Evolutionary conservation across 1,140 invertebrate species (phyloP).

Genomic region (Calephelis nemesis): DNA sequence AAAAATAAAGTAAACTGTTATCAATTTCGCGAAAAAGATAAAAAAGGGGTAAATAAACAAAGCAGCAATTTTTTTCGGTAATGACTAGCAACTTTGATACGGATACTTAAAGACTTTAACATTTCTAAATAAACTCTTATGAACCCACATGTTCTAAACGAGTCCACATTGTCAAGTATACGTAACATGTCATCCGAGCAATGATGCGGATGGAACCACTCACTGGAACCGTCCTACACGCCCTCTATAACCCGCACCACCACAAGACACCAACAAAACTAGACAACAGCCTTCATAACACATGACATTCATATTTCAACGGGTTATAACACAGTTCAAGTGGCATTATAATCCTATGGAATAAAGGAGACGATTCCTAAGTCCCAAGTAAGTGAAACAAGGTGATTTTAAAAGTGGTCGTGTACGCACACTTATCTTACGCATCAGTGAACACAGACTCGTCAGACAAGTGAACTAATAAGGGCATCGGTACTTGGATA

Average conservation of each 20-base stretch:
- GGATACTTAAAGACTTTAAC: background rate
- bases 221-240: slow-evolving; percentile 45
- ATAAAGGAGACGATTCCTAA: slow-evolving; percentile 33
- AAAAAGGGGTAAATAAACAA: too few species aligned
- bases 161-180: slow-evolving; percentile 52
- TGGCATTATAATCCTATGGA: slow-evolving; percentile 39
- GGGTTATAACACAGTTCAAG: slow-evolving; percentile 36
- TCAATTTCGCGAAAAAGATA: too few species aligned
- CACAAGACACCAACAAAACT: slow-evolving; percentile 5
- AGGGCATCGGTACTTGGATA: slow-evolving; percentile 51
- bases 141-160: slow-evolving; percentile 35
- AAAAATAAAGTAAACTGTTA: too few species aligned
- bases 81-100: background rate
- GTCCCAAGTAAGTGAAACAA: background rate
- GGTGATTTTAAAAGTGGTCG: slow-evolving; percentile 29
- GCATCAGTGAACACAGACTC: slow-evolving; percentile 50
- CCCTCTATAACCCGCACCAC: slow-evolving; percentile 32
- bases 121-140: background rate
- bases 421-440: slow-evolving; percentile 41
- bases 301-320: slow-evolving; percentile 24
- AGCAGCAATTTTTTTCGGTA: too few species aligned
- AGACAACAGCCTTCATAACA: background rate
- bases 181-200: slow-evolving; percentile 56
- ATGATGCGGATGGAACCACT: slow-evolving; percentile 55
- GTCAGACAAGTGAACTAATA: slow-evolving; percentile 56